Conservation (phyloP, 1,140 invertebrate species). For the Euura lappo region DNA sequence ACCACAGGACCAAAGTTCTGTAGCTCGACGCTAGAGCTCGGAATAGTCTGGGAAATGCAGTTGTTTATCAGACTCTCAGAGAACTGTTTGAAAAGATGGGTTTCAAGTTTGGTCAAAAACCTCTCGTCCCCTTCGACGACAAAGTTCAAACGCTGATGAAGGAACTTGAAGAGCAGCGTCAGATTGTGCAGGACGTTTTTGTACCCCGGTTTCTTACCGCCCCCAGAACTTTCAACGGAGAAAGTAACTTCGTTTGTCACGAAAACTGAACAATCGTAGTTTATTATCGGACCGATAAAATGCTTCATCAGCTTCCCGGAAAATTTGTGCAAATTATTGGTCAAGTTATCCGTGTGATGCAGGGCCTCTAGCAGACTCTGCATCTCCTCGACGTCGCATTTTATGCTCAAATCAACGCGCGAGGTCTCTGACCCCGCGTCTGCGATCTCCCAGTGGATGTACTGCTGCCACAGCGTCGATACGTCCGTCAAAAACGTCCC, state of each 20-base stretch:
- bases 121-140: slow-evolving; percentile 57
- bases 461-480: slow-evolving; percentile 55
- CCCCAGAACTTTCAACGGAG: slow-evolving; percentile 56
- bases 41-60: slow-evolving; percentile 78
- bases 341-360: slow-evolving; percentile 55
- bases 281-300: slow-evolving; percentile 64
- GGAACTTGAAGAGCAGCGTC: slow-evolving; percentile 65
- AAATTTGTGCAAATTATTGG: slow-evolving; percentile 59
- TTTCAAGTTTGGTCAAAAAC: slow-evolving; percentile 69
- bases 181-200: slow-evolving; percentile 68
- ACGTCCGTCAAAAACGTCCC: slow-evolving; percentile 55
- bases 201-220: slow-evolving; percentile 60
- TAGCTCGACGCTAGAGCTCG: slow-evolving; percentile 73
- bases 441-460: slow-evolving; percentile 49
- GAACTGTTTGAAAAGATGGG: slow-evolving; percentile 67
- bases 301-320: slow-evolving; percentile 60
- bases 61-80: slow-evolving; percentile 72
- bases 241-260: slow-evolving; percentile 52
- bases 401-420: slow-evolving; percentile 42
- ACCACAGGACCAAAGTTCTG: slow-evolving; percentile 70
- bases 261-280: slow-evolving; percentile 57
- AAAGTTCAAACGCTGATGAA: slow-evolving; percentile 66
- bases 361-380: slow-evolving; percentile 61
- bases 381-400: slow-evolving; percentile 50
- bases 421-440: slow-evolving; percentile 33